Percentiles rank a stretch among this genome's conserved stretches.
Conservation (phyloP, 1,140 invertebrate genomes). For the Bemisia tabaci region DNA sequence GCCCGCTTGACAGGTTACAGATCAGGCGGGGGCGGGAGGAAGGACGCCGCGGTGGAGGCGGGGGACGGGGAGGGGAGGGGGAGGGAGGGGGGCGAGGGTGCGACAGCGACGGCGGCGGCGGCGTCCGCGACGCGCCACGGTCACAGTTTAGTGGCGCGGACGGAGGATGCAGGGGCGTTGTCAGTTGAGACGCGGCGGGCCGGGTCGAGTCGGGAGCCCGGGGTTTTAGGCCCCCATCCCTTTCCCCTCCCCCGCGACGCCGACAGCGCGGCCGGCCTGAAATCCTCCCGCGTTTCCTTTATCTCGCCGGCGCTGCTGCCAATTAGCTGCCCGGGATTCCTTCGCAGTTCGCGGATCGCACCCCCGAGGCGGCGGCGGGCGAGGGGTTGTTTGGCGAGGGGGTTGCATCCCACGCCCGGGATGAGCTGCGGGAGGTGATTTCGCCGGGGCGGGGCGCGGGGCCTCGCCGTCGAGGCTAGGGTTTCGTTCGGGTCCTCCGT, state of each 20-base stretch:
- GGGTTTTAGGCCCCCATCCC: not conserved
- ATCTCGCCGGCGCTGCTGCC: not conserved
- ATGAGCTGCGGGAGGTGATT: no score
- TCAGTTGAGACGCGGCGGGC: not conserved
- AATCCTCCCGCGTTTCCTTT: not conserved
- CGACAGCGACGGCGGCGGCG: not conserved
- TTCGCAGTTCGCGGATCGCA: not conserved
- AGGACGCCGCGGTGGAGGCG: not conserved
- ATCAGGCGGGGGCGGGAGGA: not conserved
- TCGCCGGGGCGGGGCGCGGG: no score
- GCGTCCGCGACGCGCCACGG: not conserved
- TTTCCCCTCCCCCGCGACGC: not conserved
- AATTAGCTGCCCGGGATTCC: no score
- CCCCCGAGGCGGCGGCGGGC: not conserved
- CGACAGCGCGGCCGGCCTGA: not conserved
- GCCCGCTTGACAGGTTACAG: not conserved
- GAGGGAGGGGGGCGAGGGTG: not conserved
- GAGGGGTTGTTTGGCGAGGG: no score
- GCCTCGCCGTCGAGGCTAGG: no score
- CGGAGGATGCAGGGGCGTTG: not conserved
- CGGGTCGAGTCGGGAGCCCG: no score
- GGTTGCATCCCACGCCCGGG: no score
- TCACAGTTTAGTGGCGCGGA: not conserved
- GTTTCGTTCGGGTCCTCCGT: no score
- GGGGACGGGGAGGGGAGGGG: not conserved